phyloP scores from a whole-genome alignment of 2,797 vertebrate species.

The Sandelia bainsii region DNA sequence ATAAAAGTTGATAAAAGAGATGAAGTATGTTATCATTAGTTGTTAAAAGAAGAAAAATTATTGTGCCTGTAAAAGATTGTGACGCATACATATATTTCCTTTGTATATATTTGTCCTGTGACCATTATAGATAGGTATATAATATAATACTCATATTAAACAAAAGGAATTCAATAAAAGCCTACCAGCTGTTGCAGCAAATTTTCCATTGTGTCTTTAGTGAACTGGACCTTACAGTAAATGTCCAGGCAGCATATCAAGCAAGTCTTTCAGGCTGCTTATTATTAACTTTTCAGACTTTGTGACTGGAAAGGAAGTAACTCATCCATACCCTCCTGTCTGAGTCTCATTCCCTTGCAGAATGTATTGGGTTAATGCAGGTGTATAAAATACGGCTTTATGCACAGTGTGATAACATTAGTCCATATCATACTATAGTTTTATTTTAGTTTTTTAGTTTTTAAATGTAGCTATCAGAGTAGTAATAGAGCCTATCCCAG shows the following conservation, averaged over 20 bases:
- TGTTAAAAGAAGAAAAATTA: neutral
- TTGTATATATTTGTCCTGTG: neutral
- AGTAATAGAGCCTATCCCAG: no score
- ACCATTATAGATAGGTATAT: neutral
- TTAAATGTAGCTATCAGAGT: no score
- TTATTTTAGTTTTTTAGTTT: no score
- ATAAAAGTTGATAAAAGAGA: neutral
- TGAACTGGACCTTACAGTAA: neutral
- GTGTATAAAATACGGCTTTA: no score
- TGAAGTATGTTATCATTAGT: neutral
- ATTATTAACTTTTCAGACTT: conserved; percentile 78
- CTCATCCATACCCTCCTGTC: neutral
- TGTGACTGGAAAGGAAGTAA: conserved; percentile 33
- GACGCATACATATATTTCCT: neutral
- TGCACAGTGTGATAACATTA: no score
- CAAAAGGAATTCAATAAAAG: conserved; percentile 1
- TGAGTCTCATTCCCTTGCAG: neutral
- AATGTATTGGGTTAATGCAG: no score
- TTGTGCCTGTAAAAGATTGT: neutral
- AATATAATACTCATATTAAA: neutral
- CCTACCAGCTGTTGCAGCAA: conserved; percentile 79
- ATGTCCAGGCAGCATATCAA: neutral
- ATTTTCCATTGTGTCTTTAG: conserved; percentile 69
- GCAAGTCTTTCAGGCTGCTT: conserved; percentile 46
- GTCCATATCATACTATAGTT: no score